Evolutionary conservation across 2,888 invertebrate genomes (phyloP).

Genomic region (Adineta ricciae): DNA sequence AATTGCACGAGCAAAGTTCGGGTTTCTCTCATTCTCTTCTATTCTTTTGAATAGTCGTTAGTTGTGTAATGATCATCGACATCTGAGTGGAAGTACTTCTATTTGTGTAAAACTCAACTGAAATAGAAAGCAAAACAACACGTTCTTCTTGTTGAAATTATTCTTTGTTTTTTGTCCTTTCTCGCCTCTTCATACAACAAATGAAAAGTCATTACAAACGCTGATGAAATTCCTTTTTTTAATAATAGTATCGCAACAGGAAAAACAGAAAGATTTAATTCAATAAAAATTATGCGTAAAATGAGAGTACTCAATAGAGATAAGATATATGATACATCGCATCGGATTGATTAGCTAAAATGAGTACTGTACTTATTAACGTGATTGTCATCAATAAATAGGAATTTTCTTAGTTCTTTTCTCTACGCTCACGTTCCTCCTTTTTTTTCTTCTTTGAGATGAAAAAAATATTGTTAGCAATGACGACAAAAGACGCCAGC

Average conservation of each 20-base stretch:
- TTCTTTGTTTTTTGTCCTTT: no score
- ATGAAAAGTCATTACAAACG: no score
- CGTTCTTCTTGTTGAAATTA: neutral
- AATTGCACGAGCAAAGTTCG: neutral
- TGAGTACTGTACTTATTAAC: neutral
- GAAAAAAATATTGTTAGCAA: neutral
- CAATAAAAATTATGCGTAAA: neutral
- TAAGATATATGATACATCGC: no score
- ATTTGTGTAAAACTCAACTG: neutral
- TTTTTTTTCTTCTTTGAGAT: neutral
- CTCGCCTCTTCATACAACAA: no score
- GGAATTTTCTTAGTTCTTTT: neutral
- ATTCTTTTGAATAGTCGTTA: neutral
- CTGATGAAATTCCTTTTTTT: no score
- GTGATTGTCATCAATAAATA: neutral
- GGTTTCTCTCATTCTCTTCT: no score
- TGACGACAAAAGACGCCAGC: neutral
- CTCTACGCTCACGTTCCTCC: neutral
- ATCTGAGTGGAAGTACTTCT: neutral
- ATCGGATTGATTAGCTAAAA: neutral
- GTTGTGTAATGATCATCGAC: neutral
- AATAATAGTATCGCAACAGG: neutral
- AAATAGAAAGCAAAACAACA: neutral
- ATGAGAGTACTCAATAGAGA: no score
- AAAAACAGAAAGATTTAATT: neutral